Conservation (phyloP, 2,888 invertebrate genomes). For the Metacarcinus magister region DNA sequence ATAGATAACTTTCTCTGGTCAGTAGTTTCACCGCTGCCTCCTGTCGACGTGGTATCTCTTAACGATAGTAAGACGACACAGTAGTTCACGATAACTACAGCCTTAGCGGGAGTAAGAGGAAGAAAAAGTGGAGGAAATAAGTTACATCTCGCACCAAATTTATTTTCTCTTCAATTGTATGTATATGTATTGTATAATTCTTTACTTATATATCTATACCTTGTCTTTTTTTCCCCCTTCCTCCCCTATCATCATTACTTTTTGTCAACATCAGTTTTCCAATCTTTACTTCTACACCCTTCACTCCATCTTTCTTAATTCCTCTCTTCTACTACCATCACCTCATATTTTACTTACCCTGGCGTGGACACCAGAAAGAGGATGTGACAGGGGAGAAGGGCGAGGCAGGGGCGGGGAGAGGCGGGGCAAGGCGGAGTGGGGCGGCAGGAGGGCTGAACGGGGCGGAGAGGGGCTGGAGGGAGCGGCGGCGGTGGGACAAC, state of each 20-base stretch:
- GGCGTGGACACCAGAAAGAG: neutral
- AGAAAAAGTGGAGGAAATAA: neutral
- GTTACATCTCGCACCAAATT: neutral
- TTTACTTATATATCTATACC: neutral
- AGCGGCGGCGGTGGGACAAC: neutral
- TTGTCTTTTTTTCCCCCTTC: no score
- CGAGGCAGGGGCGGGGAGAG: constrained; percentile 3
- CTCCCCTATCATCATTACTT: neutral
- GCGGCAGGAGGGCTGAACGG: neutral
- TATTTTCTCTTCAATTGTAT: neutral
- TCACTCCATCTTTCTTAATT: neutral
- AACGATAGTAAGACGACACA: neutral
- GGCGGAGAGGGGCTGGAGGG: neutral
- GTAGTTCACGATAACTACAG: neutral
- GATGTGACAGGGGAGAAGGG: neutral
- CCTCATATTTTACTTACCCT: neutral
- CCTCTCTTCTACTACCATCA: constrained; percentile 1
- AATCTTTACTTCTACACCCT: neutral
- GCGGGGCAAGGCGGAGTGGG: neutral
- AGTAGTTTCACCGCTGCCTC: neutral
- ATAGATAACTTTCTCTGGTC: neutral
- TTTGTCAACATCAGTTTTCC: neutral
- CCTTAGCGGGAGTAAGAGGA: neutral
- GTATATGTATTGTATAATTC: neutral
- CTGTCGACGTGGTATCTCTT: neutral